A percentile compares a stretch with the other conserved stretches of the same genome.
phyloP scores from a whole-genome alignment of 2,113 vertebrate genomes.

The Lophura nycthemera region DNA sequence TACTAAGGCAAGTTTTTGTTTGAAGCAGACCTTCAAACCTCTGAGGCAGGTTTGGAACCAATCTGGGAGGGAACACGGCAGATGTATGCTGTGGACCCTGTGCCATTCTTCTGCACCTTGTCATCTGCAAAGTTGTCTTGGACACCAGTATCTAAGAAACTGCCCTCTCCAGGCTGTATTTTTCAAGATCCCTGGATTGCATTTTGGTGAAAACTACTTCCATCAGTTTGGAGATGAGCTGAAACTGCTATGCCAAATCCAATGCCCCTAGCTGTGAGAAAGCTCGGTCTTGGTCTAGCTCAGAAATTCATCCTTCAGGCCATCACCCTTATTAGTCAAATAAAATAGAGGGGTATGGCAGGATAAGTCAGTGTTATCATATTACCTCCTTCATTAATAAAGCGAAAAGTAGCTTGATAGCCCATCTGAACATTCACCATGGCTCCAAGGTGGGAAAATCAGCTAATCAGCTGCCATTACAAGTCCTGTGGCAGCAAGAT shows the following conservation, averaged over 20 bases:
- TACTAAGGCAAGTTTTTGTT: not conserved
- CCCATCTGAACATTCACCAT: not conserved
- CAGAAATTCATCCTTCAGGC: not conserved
- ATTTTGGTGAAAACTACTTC: not conserved
- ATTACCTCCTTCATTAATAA: not conserved
- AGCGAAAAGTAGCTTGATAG: not conserved
- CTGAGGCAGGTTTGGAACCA: not conserved
- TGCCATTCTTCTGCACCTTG: not conserved
- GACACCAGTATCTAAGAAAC: not conserved
- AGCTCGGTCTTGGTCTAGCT: not conserved
- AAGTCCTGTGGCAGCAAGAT: not conserved
- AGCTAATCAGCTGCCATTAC: not conserved
- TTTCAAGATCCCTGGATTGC: not conserved
- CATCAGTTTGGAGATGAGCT: not conserved
- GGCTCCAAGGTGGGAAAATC: not conserved
- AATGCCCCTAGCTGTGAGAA: not conserved
- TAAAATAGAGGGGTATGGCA: not conserved
- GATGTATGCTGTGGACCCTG: not conserved
- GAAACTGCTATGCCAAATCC: not conserved
- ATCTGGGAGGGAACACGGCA: accelerated
- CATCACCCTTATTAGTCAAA: not conserved
- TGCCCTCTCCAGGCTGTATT: not conserved
- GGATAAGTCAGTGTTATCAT: not conserved
- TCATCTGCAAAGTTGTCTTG: not conserved
- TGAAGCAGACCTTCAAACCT: not conserved